Evolutionary conservation across 2,888 invertebrate species (phyloP), one percentile per base, ranked within the genome.

Genomic region (Opisthograptis luteolata): DNA sequence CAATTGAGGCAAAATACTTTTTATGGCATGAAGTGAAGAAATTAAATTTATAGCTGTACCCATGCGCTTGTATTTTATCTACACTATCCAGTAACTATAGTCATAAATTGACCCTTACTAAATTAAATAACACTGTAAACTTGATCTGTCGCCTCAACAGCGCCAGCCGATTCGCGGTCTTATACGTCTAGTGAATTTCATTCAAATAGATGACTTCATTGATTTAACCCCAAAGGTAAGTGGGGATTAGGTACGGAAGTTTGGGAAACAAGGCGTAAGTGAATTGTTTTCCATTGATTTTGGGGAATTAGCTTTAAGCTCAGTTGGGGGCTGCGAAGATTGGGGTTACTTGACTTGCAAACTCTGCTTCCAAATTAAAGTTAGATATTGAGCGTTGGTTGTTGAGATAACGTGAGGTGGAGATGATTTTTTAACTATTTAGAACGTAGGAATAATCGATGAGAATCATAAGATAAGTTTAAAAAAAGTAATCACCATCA

Each of bases 131-230:
- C n/a, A n/a, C n/a, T n/a, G n/a, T n/a, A n/a, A n/a, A n/a, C n/a
- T n/a, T n/a, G n/a, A n/a, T n/a, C n/a, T n/a, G n/a, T n/a, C n/a
- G n/a, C n/a, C n/a, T n/a, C n/a, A n/a, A n/a, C n/a, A n/a, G 2
- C 15, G 8, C 6, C 7, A 44, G 0, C 32, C 5, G 20, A 45
- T 2, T 66, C 62, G 63, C 28, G 43, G 71, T 72, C 68, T 70
- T 58, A 60, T 68, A n/a, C n/a, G n/a, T n/a, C n/a, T n/a, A 72
- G 72, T 68, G 69, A 74, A 76, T 81, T 79, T 76, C 75, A 81
- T 82, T 83, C 73, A 79, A 84, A 85, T 83, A 81, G 84, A 84
- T 78, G 81, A 79, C 84, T 84, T 81, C 81, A 85, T 84, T 73
- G 80, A 78, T 78, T 83, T 84, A 81, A 80, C 85, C 84, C 80